Conservation (phyloP, 2,797 vertebrate species). For the Parauchenoglanis punctatus region DNA sequence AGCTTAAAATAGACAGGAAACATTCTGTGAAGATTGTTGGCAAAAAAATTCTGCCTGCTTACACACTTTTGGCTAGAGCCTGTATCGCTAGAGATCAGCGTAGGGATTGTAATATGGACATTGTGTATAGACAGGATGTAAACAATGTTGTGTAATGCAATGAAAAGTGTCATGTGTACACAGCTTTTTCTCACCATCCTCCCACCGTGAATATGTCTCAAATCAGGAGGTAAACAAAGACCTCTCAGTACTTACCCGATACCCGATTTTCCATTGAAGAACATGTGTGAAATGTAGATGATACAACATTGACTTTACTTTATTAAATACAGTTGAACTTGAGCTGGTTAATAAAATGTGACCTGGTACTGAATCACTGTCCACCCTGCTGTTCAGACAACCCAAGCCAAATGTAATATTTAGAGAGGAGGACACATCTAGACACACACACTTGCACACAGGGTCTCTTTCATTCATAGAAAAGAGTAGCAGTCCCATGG, state of each 20-base stretch:
- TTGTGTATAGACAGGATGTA: not conserved
- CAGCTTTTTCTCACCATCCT: not conserved
- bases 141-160: not conserved
- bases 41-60: not conserved
- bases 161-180: not conserved
- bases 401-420: constrained; percentile 31
- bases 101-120: not conserved
- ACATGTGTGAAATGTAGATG: not conserved
- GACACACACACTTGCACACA: constrained; percentile 15
- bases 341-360: constrained; percentile 62
- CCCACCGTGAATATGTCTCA: not conserved
- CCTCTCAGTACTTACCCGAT: not conserved
- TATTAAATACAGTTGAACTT: constrained; percentile 46
- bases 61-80: not conserved
- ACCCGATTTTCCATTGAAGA: not conserved
- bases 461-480: constrained; percentile 15
- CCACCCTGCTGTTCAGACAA: constrained; percentile 41
- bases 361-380: constrained; percentile 34
- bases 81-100: not conserved
- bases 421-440: constrained; percentile 6
- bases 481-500: constrained; percentile 25
- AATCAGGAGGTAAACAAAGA: constrained; percentile 21
- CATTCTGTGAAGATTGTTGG: not conserved
- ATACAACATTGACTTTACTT: not conserved
- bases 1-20: not conserved